Percentiles rank a stretch among this genome's conserved stretches.
These are phyloP conservation scores for Mobula birostris DNA, from an alignment of 2,113 vertebrate species.

Conservation along the genomic window DNA sequence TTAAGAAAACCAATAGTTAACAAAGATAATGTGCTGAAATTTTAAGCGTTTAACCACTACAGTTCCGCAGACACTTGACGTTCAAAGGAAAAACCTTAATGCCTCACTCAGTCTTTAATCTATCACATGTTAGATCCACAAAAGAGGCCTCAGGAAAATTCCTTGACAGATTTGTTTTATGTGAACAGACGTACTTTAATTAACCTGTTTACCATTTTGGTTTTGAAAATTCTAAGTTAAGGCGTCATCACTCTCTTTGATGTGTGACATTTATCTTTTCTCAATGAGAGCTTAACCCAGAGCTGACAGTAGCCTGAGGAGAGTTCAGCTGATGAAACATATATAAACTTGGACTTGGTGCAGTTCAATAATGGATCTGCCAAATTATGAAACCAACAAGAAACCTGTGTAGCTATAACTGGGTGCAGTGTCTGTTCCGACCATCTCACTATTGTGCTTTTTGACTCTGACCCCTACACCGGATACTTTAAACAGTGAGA, in stretches of 20 bases:
- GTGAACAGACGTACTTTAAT: background rate
- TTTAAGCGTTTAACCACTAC: background rate
- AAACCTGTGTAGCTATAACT: too few species aligned
- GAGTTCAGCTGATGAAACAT: background rate
- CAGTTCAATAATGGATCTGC: background rate
- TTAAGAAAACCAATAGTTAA: background rate
- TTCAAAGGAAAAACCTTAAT: background rate
- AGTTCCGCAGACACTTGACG: background rate
- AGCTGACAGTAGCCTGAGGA: background rate
- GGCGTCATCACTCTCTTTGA: background rate
- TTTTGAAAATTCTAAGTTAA: background rate
- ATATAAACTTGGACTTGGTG: background rate
- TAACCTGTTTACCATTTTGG: background rate
- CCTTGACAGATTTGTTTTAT: background rate
- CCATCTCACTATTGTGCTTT: background rate
- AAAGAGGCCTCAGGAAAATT: background rate
- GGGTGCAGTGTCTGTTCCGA: background rate
- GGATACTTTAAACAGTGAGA: too few species aligned
- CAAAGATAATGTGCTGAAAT: background rate
- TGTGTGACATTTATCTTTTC: background rate
- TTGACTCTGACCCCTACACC: too few species aligned
- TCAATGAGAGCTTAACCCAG: background rate
- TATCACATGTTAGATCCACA: too few species aligned
- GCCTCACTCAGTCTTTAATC: conserved; percentile 36
- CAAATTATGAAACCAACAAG: background rate